Evolutionary conservation across 2,797 vertebrate species (phyloP).

Genomic region (Avahi laniger): DNA sequence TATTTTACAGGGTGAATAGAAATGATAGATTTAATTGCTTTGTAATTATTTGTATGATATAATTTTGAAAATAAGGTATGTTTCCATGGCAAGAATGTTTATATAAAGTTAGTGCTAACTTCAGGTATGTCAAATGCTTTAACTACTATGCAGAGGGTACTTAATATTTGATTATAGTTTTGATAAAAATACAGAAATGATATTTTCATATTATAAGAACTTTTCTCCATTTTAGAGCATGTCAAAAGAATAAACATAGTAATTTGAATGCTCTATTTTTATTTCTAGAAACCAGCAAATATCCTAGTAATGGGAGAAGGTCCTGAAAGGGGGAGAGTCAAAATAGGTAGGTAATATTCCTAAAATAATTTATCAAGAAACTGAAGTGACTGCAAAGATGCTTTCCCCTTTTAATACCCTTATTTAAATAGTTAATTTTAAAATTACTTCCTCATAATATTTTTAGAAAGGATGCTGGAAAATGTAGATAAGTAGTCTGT

Average conservation of each 20-base stretch:
- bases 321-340: conserved; percentile 96
- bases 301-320: conserved; percentile 99
- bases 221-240: conserved; percentile 72
- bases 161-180: conserved; percentile 57
- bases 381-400: conserved; percentile 39
- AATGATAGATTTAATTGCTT: conserved; percentile 56
- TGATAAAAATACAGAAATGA: conserved; percentile 60
- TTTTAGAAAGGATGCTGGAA: conserved; percentile 44
- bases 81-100: conserved; percentile 47
- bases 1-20: conserved; percentile 29
- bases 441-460: conserved; percentile 10
- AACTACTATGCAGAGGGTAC: conserved; percentile 46
- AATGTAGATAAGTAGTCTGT: conserved; percentile 31
- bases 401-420: conserved; percentile 35
- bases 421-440: conserved; percentile 40
- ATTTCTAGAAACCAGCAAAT: conserved; percentile 97
- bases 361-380: conserved; percentile 63
- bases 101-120: conserved; percentile 59
- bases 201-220: conserved; percentile 56
- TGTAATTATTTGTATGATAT: conserved; percentile 62
- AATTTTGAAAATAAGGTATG: conserved; percentile 65
- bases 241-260: conserved; percentile 70
- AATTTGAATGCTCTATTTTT: conserved; percentile 82
- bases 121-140: conserved; percentile 56
- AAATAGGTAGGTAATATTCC: conserved; percentile 95